These are phyloP conservation scores for Zele albiditarsus DNA, from an alignment of 2,888 invertebrate species.

Conservation along the genomic window DNA sequence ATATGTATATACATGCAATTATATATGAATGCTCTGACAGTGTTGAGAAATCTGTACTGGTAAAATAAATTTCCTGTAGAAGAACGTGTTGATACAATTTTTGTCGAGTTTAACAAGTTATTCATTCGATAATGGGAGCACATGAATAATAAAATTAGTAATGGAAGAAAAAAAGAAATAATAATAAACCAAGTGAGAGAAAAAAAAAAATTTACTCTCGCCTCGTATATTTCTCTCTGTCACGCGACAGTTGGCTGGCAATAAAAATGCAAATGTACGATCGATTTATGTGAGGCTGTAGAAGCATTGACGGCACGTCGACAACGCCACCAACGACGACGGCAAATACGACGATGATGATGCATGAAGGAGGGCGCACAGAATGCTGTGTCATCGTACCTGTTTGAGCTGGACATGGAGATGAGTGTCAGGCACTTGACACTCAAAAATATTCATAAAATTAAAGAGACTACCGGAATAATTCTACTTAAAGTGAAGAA, in stretches of 20 bases:
- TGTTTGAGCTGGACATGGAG: slow-evolving; percentile 17
- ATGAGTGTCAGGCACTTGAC: slow-evolving; percentile 11
- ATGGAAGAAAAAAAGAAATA: neutral
- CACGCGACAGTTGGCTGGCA: slow-evolving; percentile 37
- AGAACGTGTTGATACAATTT: no score
- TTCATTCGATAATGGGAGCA: no score
- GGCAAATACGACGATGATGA: neutral
- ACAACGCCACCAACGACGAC: no score
- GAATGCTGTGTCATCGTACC: slow-evolving; percentile 47
- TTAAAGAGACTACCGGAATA: no score
- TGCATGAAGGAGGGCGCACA: slow-evolving; percentile 22
- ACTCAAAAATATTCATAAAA: slow-evolving; percentile 17
- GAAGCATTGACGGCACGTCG: neutral
- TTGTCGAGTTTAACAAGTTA: no score
- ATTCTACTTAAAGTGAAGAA: no score
- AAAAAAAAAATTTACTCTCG: neutral
- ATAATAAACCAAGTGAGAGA: neutral
- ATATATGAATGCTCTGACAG: no score
- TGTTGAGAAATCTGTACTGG: no score
- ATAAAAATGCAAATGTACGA: slow-evolving; percentile 54
- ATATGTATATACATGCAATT: no score
- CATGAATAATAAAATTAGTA: no score
- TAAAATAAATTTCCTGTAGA: no score
- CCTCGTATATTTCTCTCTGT: neutral
- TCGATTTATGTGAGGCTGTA: slow-evolving; percentile 46